Percentiles rank a stretch among this genome's conserved stretches.
Evolutionary conservation across 2,113 vertebrate species (phyloP).

Genomic region (Tenebrosternarchus preto): DNA sequence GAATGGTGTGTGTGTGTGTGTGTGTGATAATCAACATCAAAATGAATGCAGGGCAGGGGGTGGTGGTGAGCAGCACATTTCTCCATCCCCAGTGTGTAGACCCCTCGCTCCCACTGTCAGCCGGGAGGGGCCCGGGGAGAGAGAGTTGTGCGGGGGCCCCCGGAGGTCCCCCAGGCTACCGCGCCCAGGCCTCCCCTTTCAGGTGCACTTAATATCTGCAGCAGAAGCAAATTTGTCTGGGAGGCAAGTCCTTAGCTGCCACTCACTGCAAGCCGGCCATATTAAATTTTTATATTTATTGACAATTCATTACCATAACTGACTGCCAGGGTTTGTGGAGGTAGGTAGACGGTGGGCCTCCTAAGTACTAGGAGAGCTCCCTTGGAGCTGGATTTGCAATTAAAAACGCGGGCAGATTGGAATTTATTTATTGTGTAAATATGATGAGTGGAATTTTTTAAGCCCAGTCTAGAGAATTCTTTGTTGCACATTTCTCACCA

Average conservation of each 20-base stretch:
- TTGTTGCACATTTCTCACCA: constrained; percentile 53
- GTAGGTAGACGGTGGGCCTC: constrained; percentile 80
- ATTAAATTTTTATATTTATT: constrained; percentile 99
- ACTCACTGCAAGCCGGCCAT: constrained; percentile 90
- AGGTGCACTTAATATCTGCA: constrained; percentile 91
- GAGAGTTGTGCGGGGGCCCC: constrained; percentile 60
- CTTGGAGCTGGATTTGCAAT: constrained; percentile 91
- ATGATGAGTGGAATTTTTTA: constrained; percentile 84
- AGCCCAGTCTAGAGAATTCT: constrained; percentile 76
- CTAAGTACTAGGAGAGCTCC: constrained; percentile 83
- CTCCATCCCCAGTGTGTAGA: constrained; percentile 52
- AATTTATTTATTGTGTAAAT: constrained; percentile 93
- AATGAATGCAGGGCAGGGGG: constrained; percentile 45
- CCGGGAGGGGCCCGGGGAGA: constrained; percentile 37
- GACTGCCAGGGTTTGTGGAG: constrained; percentile 87
- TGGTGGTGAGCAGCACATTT: constrained; percentile 51
- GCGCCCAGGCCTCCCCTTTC: constrained; percentile 74
- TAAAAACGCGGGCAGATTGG: constrained; percentile 85
- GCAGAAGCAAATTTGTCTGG: constrained; percentile 93
- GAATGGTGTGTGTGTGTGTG: background rate
- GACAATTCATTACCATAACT: constrained; percentile 99
- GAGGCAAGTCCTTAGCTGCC: constrained; percentile 94
- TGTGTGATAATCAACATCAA: constrained; percentile 60
- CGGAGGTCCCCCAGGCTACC: constrained; percentile 64
- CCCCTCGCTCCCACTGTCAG: constrained; percentile 35